These are phyloP conservation scores for Pristis pectinata DNA, from an alignment of 2,797 vertebrate species.

Conservation along the genomic window DNA sequence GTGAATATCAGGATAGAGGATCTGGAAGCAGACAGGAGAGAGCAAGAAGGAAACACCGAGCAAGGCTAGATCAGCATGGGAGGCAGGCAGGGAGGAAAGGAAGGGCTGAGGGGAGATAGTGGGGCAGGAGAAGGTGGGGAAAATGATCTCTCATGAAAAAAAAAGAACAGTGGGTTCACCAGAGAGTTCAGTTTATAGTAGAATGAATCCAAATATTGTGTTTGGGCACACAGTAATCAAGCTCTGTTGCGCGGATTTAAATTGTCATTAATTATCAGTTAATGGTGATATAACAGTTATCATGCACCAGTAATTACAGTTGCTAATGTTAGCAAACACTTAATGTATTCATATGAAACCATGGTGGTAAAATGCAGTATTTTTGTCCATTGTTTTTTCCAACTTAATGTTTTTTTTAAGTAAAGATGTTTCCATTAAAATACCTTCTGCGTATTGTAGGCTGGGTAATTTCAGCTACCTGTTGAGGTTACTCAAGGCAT, in stretches of 20 bases:
- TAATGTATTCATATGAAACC: not conserved
- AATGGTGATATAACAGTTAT: slow-evolving; percentile 19
- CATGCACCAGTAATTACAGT: slow-evolving; percentile 8
- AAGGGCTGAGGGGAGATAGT: too few relatives aligned
- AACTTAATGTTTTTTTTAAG: not conserved
- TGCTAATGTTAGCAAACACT: slow-evolving; percentile 28
- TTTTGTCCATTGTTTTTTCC: not conserved
- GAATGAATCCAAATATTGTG: not conserved
- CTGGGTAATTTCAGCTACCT: not conserved
- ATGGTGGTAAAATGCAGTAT: not conserved
- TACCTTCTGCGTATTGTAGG: too few relatives aligned
- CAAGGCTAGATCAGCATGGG: not conserved
- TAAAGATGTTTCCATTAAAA: not conserved
- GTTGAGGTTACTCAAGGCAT: not conserved
- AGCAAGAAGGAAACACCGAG: not conserved
- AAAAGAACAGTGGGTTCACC: not conserved
- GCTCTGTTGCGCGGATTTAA: slow-evolving; percentile 7
- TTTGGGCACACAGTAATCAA: not conserved
- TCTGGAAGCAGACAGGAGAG: not conserved
- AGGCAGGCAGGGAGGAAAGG: not conserved
- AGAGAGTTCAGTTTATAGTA: not conserved
- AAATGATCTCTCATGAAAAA: not conserved
- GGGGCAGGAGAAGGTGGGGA: not conserved
- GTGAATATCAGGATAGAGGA: too few relatives aligned
- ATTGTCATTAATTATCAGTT: slow-evolving; percentile 31